Percentiles rank a stretch among this genome's conserved stretches.
Conservation (phyloP, 2,797 vertebrate genomes). For the Gila robusta region DNA sequence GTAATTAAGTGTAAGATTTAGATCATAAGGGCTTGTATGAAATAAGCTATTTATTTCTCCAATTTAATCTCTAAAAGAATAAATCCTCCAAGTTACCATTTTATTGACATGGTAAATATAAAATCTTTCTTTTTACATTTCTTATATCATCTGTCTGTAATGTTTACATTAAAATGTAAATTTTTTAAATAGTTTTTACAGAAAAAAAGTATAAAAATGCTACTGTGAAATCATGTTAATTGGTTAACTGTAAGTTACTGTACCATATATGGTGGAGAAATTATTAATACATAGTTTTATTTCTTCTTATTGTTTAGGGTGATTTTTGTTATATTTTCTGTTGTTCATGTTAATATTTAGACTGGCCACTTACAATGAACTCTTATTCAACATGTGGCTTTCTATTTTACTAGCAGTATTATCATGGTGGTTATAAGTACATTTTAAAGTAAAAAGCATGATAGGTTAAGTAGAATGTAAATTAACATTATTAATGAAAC, state of each 20-base stretch:
- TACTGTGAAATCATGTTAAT: background rate
- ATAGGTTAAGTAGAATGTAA: background rate
- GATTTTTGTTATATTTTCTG: background rate
- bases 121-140: background rate
- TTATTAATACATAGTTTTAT: background rate
- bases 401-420: background rate
- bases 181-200: background rate
- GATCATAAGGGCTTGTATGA: background rate
- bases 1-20: background rate
- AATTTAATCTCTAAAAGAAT: background rate
- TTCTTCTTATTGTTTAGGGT: background rate
- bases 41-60: background rate
- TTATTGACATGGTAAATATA: background rate
- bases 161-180: background rate
- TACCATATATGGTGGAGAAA: background rate
- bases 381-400: background rate
- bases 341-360: background rate
- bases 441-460: background rate
- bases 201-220: background rate
- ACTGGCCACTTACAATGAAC: background rate
- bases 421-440: background rate
- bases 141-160: background rate
- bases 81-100: background rate
- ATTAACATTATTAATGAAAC: background rate
- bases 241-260: background rate